These are phyloP conservation scores for Nemotelus nigrinus DNA, from an alignment of 2,888 invertebrate species.

Conservation along the genomic window DNA sequence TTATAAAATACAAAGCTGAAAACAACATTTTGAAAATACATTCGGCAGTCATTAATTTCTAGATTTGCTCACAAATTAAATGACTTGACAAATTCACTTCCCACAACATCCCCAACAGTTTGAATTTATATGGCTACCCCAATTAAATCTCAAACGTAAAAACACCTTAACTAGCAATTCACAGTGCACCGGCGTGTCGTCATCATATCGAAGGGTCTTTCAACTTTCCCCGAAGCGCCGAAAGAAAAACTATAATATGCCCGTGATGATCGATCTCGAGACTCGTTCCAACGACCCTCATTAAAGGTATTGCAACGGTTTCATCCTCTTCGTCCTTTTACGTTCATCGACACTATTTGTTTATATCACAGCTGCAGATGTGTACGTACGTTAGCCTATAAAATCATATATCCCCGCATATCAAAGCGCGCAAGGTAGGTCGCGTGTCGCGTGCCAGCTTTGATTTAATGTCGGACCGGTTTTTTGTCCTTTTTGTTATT, in stretches of 20 bases:
- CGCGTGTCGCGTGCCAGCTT: constrained; percentile 47
- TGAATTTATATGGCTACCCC: no score
- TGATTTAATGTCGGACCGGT: constrained; percentile 45
- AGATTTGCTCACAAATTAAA: no score
- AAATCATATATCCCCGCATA: background rate
- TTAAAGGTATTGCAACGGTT: constrained; percentile 42
- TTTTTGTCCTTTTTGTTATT: constrained; percentile 38
- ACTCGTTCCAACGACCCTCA: constrained; percentile 37
- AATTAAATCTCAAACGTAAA: background rate
- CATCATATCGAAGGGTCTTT: constrained; percentile 22
- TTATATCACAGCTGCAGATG: background rate
- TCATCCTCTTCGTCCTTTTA: background rate
- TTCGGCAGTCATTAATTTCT: no score
- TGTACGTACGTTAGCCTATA: constrained; percentile 11
- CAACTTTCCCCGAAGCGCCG: constrained; percentile 26
- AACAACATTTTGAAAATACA: no score
- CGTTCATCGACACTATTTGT: constrained; percentile 14
- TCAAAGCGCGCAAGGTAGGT: constrained; percentile 45
- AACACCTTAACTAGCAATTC: constrained; percentile 27
- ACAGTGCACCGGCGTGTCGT: background rate
- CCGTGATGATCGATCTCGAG: constrained; percentile 32
- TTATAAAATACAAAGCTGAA: no score
- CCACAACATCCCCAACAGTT: no score
- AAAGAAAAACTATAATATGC: constrained; percentile 25
- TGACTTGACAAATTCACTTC: no score